These are phyloP conservation scores for Uria aalge DNA, from an alignment of 2,113 vertebrate species.

Conservation along the genomic window DNA sequence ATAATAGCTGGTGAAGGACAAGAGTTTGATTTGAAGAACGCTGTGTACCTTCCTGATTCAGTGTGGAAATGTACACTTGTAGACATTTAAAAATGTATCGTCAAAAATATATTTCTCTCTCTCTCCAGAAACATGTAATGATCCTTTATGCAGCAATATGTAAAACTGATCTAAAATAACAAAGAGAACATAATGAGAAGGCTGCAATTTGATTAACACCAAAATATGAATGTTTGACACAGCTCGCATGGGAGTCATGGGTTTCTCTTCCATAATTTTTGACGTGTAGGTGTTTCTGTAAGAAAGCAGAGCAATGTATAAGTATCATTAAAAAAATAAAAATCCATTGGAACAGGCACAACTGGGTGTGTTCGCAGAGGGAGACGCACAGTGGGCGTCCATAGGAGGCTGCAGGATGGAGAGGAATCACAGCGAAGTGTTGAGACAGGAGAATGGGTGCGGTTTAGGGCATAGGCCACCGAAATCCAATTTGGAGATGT, in stretches of 20 bases:
- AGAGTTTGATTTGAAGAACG: background rate
- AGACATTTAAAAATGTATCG: background rate
- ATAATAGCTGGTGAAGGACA: background rate
- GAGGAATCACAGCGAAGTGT: background rate
- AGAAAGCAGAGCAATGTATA: background rate
- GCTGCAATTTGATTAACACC: background rate
- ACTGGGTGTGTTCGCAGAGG: background rate
- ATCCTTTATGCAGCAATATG: background rate
- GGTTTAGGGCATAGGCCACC: background rate
- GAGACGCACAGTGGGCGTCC: no score
- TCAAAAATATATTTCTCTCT: background rate
- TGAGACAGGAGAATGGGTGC: background rate
- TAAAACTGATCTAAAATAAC: background rate
- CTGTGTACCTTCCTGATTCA: background rate
- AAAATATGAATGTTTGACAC: background rate
- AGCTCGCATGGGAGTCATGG: background rate
- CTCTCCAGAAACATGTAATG: background rate
- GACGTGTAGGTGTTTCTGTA: background rate
- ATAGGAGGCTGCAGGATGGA: background rate
- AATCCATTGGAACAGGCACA: background rate
- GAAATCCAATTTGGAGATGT: background rate
- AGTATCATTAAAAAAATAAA: background rate
- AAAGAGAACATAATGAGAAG: background rate
- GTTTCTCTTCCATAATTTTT: background rate
- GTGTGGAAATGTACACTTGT: background rate